Base-by-base conservation (phyloP, 2,888 invertebrate genomes). In the Pseudococcus longispinus region DNA sequence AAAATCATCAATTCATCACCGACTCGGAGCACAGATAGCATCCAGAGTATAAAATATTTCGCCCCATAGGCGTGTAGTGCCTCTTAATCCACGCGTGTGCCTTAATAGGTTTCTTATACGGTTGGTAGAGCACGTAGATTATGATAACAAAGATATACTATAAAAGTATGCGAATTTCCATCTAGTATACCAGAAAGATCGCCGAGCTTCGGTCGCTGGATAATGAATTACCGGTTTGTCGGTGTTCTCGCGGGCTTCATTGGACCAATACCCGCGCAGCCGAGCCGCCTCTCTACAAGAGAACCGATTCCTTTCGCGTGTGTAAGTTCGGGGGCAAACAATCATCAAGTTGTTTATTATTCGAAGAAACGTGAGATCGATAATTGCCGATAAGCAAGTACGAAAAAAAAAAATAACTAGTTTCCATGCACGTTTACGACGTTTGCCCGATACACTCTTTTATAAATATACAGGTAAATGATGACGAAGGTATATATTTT, bases 331-430 rank as follows among this genome's bases (percentile, higher is more conserved):
- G 70, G 29, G 70, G 70, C 70, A 70, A 70, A 70, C 32, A 70
- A 70, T 70, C 70, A 70, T 70, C 70, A 6, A 70, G 70, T 70
- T 70, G 70, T 70, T 70, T 70, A 70, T 70, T 70, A 70, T 70
- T 29, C 70, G 70, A 5, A 70, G 70, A 70, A 70, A 70, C 70
- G 70, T 70, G 70, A 70, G 70, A 70, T 70, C 70, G 70, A 70
- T 70, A 70, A 70, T 70, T 29, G 70, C 70, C 26, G 70, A 70
- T 70, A 70, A 70, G 29, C 70, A 0, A 29, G 32, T 23, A 60
- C 23, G 23, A 60, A 23, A 60, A 60, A 23, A 60, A 60, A 20
- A 60, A 60, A 70, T 70, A 70, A 70, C 70, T 70, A 70, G 70
- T 70, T 70, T 70, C 29, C 29, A 18, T 29, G 70, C 29, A 70